Evolutionary conservation across 2,797 vertebrate genomes (phyloP).

Genomic region (Avahi laniger): DNA sequence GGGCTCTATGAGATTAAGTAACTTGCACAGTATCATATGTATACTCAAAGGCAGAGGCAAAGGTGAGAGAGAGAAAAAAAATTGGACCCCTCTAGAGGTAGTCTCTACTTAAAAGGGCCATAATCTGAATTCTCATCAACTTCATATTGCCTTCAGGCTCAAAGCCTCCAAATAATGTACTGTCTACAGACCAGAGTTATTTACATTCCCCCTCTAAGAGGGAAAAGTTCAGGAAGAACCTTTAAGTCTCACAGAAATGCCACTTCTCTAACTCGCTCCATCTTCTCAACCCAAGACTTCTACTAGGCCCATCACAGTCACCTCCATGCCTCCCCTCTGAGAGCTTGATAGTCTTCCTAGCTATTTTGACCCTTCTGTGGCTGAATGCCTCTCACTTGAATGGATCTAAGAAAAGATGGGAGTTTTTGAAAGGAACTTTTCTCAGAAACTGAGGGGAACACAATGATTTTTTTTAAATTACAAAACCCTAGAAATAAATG

Average conservation of each 20-base stretch:
- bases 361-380: not conserved
- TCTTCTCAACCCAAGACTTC: not conserved
- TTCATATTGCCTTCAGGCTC: not conserved
- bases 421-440: constrained; percentile 39
- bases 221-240: not conserved
- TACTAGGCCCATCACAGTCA: not conserved
- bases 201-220: not conserved
- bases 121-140: not conserved
- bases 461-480: not conserved
- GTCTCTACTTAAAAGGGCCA: not conserved
- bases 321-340: not conserved
- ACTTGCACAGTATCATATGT: not conserved
- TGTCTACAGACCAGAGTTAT: not conserved
- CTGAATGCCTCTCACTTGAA: constrained; percentile 3
- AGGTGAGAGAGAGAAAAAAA: not conserved
- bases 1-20: not conserved
- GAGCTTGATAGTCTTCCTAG: not conserved
- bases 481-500: constrained; percentile 49
- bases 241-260: not conserved
- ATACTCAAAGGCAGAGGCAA: not conserved
- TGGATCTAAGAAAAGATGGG: not conserved
- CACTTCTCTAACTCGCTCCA: not conserved
- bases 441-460: not conserved
- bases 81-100: not conserved
- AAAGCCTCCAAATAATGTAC: not conserved